Base-by-base conservation (phyloP, 2,797 vertebrate genomes). In the Enteromius fasciolatus region DNA sequence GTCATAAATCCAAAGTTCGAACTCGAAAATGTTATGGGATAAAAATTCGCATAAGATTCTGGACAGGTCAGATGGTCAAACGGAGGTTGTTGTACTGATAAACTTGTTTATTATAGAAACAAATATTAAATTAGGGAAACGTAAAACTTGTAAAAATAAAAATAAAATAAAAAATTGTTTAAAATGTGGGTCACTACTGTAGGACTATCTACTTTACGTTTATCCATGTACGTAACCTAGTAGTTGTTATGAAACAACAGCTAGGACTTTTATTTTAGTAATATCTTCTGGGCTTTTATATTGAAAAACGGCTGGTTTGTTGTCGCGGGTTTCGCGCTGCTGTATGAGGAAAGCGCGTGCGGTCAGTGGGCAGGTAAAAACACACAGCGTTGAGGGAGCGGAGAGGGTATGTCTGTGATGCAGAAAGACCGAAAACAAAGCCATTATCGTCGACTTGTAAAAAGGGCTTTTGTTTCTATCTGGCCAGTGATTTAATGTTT, bases 351-450 rank as follows among this genome's bases (percentile, higher is more conserved):
- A 92, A 93, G 93, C 95, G 86, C 44, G 78, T 50, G 86, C 82
- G 77, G 52, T 85, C 80, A 73, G 94, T 94, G 94, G 93, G 94
- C 94, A 95, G 94, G 94, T 95, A 95, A 94, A 89, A 74, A 89
- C 84, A 89, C 84, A 86, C 48, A 85, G 85, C 79, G 5, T 80
- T 81, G 6, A 64, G 69, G 6, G 39, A 59, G n/a, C 66, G 20
- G n/a, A 68, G 4, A 64, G 52, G 23, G 69, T 78, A 86, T 61
- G 59, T 86, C 46, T 52, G 4, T 7, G 0, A 0, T 44, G 25
- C 17, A 0, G 72, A 66, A 20, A 28, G 9, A 52, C 1, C 20
- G 46, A 81, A 73, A 36, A 66, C 78, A 73, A 72, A 73, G 41
- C 52, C 20, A 48, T 70, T 17, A n/a, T 20, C 7, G 0, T 33